These are phyloP conservation scores for Diuraphis noxia DNA, from an alignment of 1,140 invertebrate species.

Conservation along the genomic window DNA sequence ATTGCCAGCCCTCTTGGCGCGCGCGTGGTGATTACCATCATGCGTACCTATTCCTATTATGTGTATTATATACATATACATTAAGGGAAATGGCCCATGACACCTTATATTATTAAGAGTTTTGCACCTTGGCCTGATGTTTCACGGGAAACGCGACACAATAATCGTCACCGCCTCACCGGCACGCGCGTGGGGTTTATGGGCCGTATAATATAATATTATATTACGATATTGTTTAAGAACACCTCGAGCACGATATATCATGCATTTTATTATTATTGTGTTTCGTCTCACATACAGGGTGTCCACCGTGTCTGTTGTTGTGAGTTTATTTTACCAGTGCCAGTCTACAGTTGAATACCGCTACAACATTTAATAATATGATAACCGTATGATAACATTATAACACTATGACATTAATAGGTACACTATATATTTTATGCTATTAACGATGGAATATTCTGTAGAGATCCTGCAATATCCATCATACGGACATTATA, in stretches of 20 bases:
- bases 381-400: no score
- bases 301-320: neutral
- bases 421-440: no score
- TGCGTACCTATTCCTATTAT: neutral
- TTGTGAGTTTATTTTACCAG: no score
- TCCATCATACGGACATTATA: no score
- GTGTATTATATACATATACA: neutral
- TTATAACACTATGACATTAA: no score
- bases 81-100: neutral
- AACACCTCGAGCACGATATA: neutral
- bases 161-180: neutral
- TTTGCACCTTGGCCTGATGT: neutral
- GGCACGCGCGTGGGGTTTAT: neutral
- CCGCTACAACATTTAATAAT: no score
- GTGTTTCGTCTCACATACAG: neutral
- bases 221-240: neutral
- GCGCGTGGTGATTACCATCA: neutral
- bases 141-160: neutral
- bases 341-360: no score
- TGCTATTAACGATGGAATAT: no score
- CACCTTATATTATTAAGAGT: neutral
- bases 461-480: no score
- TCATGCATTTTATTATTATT: neutral
- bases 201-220: neutral
- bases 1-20: neutral